Base-by-base conservation (phyloP, 2,888 invertebrate genomes). In the Ditula angustiorana region DNA sequence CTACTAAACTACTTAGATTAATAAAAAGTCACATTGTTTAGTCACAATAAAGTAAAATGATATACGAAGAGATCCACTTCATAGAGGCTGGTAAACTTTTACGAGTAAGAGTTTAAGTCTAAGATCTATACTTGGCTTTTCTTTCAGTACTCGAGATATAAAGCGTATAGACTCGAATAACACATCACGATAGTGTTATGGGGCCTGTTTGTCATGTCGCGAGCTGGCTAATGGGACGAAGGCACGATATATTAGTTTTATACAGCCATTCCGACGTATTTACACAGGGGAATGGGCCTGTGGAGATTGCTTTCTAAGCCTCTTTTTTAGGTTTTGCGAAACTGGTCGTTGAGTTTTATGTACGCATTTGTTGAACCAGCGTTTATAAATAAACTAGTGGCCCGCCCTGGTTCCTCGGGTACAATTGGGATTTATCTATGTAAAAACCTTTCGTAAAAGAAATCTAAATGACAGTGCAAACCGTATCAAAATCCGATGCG, bases 191-290 rank as follows among this genome's bases (percentile, higher is more conserved):
- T 8, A 26, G 35, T 24, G 16, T 55, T 55, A 61, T 26, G 24
- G 19, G 35, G 13, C 35, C 46, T 56, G 61, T 62, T 62, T 62
- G 47, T 62, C 55, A 56, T 16, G 24, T 26, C 37, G 11, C 21
- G 74, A 76, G 78, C 75, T 77, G 68, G 74, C 78, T 74, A 83
- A 81, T 81, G 77, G 76, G 74, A 75, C 78, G 77, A 82, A 82
- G 78, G 74, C 70, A 75, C 79, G 77, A 83, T 85, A 85, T 83
- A 81, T 86, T 83, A 85, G 81, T 80, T 85, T 85, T 82, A 85
- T 84, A 80, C 74, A 76, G 67, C 73, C 74, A 74, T 74, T 78
- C 76, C 78, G 73, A 74, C 74, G 75, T 82, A 80, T 82, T 79
- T 81, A 77, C 75, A 75, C 76, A 74, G 74, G 21, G 28, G 21